phyloP scores from a whole-genome alignment of 2,113 vertebrate species.

The Fregetta grallaria region DNA sequence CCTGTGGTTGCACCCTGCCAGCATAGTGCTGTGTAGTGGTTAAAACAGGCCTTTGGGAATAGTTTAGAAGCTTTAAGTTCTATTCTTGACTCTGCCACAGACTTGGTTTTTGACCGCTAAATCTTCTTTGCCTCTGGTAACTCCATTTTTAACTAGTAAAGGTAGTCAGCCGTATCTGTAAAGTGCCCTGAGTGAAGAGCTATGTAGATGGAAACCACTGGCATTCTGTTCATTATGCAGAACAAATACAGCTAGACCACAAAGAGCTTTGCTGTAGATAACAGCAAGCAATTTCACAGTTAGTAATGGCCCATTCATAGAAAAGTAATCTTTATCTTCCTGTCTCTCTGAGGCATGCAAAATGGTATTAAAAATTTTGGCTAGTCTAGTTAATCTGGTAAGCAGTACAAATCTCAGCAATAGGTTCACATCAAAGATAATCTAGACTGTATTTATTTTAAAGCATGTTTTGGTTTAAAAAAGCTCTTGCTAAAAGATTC shows the following conservation, averaged over 20 bases:
- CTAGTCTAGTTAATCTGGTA: background rate
- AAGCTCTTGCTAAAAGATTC: background rate
- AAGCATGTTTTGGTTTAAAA: background rate
- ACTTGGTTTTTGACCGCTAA: slow-evolving; percentile 38
- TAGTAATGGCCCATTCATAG: slow-evolving; percentile 26
- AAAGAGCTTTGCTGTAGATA: slow-evolving; percentile 47
- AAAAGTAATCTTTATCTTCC: slow-evolving; percentile 45
- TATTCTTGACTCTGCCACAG: slow-evolving; percentile 52
- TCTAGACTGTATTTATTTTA: background rate
- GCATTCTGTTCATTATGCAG: slow-evolving; percentile 61
- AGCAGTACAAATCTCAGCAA: background rate
- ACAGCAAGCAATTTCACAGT: slow-evolving; percentile 33
- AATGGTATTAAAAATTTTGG: background rate
- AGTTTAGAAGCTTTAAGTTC: slow-evolving; percentile 12
- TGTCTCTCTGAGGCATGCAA: slow-evolving; percentile 24
- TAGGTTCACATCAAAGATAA: background rate
- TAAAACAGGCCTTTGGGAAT: slow-evolving; percentile 32
- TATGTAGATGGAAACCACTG: slow-evolving; percentile 56
- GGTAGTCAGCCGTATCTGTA: background rate
- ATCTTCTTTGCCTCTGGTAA: slow-evolving; percentile 58
- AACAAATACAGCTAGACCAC: slow-evolving; percentile 57
- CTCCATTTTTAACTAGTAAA: slow-evolving; percentile 38
- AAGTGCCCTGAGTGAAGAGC: slow-evolving; percentile 9
- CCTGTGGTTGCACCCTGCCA: slow-evolving; percentile 31
- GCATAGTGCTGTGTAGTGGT: background rate